phyloP scores from a whole-genome alignment of 2,797 vertebrate species.

The Phalanger gymnotis region DNA sequence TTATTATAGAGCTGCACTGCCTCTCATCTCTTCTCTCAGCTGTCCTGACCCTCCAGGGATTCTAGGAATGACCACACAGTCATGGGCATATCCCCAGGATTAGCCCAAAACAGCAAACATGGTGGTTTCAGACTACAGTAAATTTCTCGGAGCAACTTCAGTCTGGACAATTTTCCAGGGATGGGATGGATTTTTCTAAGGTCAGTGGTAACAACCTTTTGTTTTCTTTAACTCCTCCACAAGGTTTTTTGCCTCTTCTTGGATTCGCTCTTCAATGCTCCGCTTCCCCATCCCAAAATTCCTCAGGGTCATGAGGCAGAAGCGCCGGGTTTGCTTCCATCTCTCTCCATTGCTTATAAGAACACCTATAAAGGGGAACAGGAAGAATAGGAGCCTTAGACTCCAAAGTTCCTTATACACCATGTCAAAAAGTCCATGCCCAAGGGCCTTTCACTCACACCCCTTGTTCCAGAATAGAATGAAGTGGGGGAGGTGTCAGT shows the following conservation, averaged over 20 bases:
- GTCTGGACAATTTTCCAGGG: background rate
- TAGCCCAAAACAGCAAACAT: background rate
- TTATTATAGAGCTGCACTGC: too few species aligned
- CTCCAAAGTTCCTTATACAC: background rate
- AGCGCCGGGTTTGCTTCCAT: slow-evolving; percentile 58
- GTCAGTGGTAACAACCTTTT: slow-evolving; percentile 28
- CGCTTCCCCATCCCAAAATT: slow-evolving; percentile 71
- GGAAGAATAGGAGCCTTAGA: background rate
- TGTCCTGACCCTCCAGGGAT: background rate
- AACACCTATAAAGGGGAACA: slow-evolving; percentile 40
- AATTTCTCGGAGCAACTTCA: background rate
- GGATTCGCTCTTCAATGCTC: slow-evolving; percentile 61
- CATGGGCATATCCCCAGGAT: background rate
- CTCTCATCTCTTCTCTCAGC: too few species aligned
- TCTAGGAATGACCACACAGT: background rate
- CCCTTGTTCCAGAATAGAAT: background rate
- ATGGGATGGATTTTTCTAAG: background rate
- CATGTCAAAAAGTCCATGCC: background rate
- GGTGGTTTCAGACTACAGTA: background rate
- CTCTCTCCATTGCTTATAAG: slow-evolving; percentile 59
- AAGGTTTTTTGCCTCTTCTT: slow-evolving; percentile 63
- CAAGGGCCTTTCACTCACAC: background rate
- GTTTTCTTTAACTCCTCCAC: slow-evolving; percentile 55
- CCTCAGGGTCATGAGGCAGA: slow-evolving; percentile 63
- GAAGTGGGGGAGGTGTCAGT: background rate